phyloP scores from a whole-genome alignment of 2,113 vertebrate species.

The Malurus melanocephalus region DNA sequence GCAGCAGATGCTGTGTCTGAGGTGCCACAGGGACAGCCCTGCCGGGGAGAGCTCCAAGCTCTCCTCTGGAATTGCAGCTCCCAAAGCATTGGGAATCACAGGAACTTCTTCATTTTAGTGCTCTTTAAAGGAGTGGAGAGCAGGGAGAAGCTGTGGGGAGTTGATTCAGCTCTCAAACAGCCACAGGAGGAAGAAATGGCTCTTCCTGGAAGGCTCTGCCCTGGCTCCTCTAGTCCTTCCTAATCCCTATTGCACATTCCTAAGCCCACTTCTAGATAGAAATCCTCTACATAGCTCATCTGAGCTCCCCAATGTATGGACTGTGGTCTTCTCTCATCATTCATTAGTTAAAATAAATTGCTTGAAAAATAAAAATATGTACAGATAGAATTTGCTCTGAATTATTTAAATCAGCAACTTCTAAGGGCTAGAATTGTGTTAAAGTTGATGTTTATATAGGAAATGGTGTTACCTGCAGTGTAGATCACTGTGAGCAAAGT shows the following conservation, averaged over 20 bases:
- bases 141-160: background rate
- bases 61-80: background rate
- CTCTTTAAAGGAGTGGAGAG: background rate
- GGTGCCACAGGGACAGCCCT: background rate
- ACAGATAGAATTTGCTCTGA: background rate
- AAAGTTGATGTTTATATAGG: background rate
- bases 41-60: background rate
- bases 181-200: background rate
- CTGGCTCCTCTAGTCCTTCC: background rate
- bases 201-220: background rate
- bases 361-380: background rate
- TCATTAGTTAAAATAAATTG: background rate
- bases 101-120: background rate
- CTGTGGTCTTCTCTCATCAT: background rate
- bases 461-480: background rate
- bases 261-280: background rate
- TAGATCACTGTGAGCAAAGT: background rate
- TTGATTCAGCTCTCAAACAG: background rate
- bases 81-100: background rate
- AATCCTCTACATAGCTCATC: background rate
- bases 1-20: background rate
- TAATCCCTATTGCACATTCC: background rate
- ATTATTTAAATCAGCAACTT: background rate
- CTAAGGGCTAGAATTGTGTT: background rate
- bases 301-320: background rate